Evolutionary conservation across 2,113 vertebrate species (phyloP).

Genomic region (Noctilio leporinus): DNA sequence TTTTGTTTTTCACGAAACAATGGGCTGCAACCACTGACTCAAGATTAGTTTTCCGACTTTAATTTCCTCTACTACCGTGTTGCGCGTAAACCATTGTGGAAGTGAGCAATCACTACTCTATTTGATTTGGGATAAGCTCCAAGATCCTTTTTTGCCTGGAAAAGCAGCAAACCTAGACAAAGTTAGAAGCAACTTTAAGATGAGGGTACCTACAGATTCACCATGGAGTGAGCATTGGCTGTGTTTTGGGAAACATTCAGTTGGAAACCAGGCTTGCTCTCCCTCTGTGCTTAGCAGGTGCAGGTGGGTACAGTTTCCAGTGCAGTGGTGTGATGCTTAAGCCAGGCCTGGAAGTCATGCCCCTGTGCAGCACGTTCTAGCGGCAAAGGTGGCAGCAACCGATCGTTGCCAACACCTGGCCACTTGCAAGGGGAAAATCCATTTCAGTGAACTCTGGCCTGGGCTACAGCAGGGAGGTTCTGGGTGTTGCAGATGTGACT

Average conservation of each 20-base stretch:
- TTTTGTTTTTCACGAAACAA: neutral
- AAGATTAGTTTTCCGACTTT: neutral
- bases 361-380: neutral
- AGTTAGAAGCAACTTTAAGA: neutral
- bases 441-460: neutral
- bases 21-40: neutral
- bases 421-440: neutral
- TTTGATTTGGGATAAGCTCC: neutral
- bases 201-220: neutral
- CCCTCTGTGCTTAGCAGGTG: neutral
- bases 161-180: neutral
- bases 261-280: neutral
- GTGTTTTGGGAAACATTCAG: neutral
- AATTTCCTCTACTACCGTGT: neutral
- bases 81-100: neutral
- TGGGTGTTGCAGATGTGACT: neutral
- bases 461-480: neutral
- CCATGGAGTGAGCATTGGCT: neutral
- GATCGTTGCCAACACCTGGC: neutral
- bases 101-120: neutral
- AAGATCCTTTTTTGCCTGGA: neutral
- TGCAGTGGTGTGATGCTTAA: accelerated
- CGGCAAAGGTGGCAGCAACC: neutral
- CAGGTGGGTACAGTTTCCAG: neutral
- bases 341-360: neutral